Evolutionary conservation across 2,888 invertebrate genomes (phyloP).

Genomic region (Laothoe populi): DNA sequence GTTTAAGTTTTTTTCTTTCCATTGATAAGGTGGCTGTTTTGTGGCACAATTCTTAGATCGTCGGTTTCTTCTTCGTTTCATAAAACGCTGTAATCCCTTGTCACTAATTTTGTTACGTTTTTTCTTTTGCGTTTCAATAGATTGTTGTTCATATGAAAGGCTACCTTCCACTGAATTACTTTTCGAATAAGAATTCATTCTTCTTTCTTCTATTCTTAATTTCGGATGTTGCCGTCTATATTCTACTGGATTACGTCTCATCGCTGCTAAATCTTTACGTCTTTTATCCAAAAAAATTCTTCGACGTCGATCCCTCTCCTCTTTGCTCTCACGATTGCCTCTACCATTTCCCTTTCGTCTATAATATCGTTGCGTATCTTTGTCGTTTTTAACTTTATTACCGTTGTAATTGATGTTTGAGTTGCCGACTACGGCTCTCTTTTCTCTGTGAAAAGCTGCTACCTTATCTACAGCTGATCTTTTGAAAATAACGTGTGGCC

Average conservation of each 20-base stretch:
- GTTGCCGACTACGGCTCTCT: conserved; percentile 59
- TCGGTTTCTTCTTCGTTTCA: conserved; percentile 67
- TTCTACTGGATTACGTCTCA: conserved; percentile 70
- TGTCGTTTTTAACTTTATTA: conserved; percentile 76
- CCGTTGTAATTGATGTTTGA: conserved; percentile 53
- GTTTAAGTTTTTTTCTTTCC: conserved; percentile 60
- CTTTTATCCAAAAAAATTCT: conserved; percentile 68
- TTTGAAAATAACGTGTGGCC: conserved; percentile 88
- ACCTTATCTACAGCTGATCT: conserved; percentile 86
- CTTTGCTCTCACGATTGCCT: conserved; percentile 85
- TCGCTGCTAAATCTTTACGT: conserved; percentile 62
- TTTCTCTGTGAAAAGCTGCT: conserved; percentile 67
- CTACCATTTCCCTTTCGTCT: conserved; percentile 71
- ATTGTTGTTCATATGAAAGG: conserved; percentile 58
- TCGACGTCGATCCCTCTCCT: conserved; percentile 80
- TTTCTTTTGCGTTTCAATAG: conserved; percentile 47
- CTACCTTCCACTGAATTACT: conserved; percentile 64
- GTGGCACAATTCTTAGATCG: conserved; percentile 76
- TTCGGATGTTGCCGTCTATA: conserved; percentile 67
- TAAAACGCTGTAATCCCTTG: conserved; percentile 58
- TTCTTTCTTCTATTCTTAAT: conserved; percentile 67
- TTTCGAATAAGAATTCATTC: conserved; percentile 52
- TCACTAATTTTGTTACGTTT: conserved; percentile 54
- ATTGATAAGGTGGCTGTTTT: conserved; percentile 75
- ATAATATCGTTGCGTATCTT: conserved; percentile 70